Base-by-base conservation (phyloP, 1,140 invertebrate species). In the Anoplolepis gracilipes region DNA sequence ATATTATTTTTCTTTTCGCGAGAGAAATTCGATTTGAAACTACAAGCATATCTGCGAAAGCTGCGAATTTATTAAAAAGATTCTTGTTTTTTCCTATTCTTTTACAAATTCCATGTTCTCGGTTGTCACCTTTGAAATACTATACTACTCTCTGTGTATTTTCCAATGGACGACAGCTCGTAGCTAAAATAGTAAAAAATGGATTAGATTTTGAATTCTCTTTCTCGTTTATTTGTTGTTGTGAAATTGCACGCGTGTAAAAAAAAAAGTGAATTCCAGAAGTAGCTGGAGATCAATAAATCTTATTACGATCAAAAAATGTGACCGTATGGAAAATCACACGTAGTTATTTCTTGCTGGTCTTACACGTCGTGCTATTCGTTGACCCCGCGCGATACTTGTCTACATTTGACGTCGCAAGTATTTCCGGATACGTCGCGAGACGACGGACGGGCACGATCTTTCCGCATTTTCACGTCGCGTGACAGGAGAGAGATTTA, bases 391-490 rank as follows among this genome's bases (percentile, higher is more conserved):
- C 28, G 64, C 64, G 36, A 19, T 25, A 46, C 3, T 33, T 36
- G 25, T 57, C 65, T 64, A 76, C 59, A 61, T 67, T 42, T 57
- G 55, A 19, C 39, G 62, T 33, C 46, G 39, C n/a, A 62, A 79
- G 53, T 46, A 57, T 61, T 87, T 88, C 79, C 72, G 78, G 79
- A 87, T 84, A 22, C 70, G 59, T 36, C 30, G 25, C 64, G 62
- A 59, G 42, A 55, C 19, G 6, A 64, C 16, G 16, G 39, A 42
- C 39, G 39, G 30, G 57, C 67, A 42, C 49, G 49, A 36, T 46
- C 67, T 86, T 87, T 65, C 72, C 78, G 55, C 70, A 46, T 72
- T 55, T 67, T 67, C 65, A 72, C 65, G 77, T 67, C 22, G 22
- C 30, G 46, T 7, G 28, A 49, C 33, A 30, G 19, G 7, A 59